phyloP scores from a whole-genome alignment of 2,113 vertebrate species.

The Urocolius indicus region DNA sequence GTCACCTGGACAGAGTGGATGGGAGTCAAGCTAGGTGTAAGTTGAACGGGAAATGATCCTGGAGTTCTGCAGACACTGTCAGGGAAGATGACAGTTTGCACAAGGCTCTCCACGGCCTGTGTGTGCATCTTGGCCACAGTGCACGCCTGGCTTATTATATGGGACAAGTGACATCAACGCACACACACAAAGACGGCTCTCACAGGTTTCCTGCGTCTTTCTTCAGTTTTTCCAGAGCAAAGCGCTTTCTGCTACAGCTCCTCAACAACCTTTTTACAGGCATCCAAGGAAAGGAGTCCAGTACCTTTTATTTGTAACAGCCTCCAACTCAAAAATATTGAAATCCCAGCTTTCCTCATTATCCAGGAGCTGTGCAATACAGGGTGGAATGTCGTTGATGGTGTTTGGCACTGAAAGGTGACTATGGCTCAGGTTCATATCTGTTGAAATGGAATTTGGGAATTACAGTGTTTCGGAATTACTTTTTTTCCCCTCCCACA shows the following conservation, averaged over 20 bases:
- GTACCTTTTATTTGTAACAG: conserved; percentile 93
- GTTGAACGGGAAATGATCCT: neutral
- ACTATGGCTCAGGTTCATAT: conserved; percentile 84
- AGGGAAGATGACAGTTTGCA: neutral
- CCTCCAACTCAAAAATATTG: conserved; percentile 94
- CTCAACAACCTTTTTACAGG: neutral
- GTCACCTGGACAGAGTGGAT: neutral
- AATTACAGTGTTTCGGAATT: neutral
- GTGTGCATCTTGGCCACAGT: neutral
- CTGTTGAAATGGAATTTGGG: conserved; percentile 72
- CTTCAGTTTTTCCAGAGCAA: neutral
- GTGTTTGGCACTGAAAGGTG: conserved; percentile 86
- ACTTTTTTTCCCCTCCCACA: neutral
- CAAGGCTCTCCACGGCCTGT: neutral
- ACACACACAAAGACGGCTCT: neutral
- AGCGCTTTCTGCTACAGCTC: neutral
- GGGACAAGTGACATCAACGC: neutral
- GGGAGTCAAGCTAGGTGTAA: neutral
- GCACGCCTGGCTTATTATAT: neutral
- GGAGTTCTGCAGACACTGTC: neutral
- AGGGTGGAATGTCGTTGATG: conserved; percentile 87
- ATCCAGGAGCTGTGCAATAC: conserved; percentile 86
- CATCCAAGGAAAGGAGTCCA: neutral
- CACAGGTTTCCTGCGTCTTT: neutral
- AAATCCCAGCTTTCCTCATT: conserved; percentile 96